These are phyloP conservation scores for Delia radicum DNA, from an alignment of 1,140 invertebrate genomes.

Conservation along the genomic window DNA sequence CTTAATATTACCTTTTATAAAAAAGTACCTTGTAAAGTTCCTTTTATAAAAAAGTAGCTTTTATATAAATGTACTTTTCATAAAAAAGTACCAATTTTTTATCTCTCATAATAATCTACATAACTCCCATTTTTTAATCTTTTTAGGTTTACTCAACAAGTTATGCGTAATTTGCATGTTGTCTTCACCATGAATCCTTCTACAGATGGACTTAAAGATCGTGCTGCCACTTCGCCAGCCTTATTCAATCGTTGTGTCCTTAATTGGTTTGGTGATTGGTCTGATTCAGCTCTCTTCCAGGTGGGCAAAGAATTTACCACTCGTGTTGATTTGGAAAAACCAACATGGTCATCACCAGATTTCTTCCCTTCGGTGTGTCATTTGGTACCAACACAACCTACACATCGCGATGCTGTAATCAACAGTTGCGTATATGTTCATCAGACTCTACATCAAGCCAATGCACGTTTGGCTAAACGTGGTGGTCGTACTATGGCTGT, in stretches of 20 bases:
- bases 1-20: too few species aligned
- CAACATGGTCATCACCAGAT: conserved; percentile 81
- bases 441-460: conserved; percentile 93
- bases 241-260: conserved; percentile 99
- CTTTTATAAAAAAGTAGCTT: too few species aligned
- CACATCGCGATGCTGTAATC: conserved; percentile 91
- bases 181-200: conserved; percentile 99
- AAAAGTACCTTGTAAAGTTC: not conserved
- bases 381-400: conserved; percentile 71
- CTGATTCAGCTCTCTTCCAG: conserved; percentile 90
- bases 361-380: conserved; percentile 85
- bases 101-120: too few species aligned
- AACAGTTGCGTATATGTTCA: conserved; percentile 99
- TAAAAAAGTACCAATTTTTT: too few species aligned
- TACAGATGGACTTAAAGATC: conserved; percentile 95
- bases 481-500: conserved; percentile 96
- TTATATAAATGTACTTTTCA: too few species aligned
- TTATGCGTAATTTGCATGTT: conserved; percentile 98
- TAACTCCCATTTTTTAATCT: too few species aligned
- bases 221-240: conserved; percentile 97
- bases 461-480: conserved; percentile 82
- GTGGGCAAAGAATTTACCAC: conserved; percentile 87
- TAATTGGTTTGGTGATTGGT: conserved; percentile 99
- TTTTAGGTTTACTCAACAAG: conserved; percentile 86
- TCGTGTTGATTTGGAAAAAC: conserved; percentile 78